phyloP scores from a whole-genome alignment of 2,113 vertebrate species.

The Protomyctophum bolini region DNA sequence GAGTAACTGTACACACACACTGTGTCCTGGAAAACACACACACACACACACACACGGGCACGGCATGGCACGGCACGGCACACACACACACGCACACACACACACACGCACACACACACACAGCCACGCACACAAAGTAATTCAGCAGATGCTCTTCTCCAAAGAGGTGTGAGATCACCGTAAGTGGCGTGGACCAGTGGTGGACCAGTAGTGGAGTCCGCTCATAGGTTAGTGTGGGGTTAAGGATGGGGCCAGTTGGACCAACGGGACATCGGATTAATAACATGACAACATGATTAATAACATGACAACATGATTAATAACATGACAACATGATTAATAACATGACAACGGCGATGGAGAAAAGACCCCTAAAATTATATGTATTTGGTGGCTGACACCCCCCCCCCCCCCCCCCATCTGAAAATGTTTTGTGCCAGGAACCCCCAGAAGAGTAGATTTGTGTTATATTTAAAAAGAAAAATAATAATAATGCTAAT shows the following conservation, averaged over 20 bases:
- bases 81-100: not conserved
- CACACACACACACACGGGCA: not conserved
- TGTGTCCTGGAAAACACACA: constrained; percentile 44
- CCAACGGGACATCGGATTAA: not conserved
- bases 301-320: no score
- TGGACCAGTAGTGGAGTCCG: no score
- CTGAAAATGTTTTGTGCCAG: no score
- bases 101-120: not conserved
- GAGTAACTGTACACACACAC: constrained; percentile 63
- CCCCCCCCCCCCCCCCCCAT: no score
- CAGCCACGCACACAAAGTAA: not conserved
- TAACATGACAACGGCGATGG: not conserved
- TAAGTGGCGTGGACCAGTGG: not conserved
- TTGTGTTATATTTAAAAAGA: no score
- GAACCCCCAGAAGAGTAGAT: no score
- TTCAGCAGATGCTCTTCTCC: not conserved
- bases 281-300: not conserved
- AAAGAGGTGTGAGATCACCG: not conserved
- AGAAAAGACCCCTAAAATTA: no score
- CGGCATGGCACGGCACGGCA: not conserved
- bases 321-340: no score
- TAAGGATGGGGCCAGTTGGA: not conserved
- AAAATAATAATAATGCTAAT: no score
- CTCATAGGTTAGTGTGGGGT: not conserved
- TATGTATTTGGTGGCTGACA: no score